Evolutionary conservation across 2,888 invertebrate species (phyloP).

Genomic region (Alsophila aescularia): DNA sequence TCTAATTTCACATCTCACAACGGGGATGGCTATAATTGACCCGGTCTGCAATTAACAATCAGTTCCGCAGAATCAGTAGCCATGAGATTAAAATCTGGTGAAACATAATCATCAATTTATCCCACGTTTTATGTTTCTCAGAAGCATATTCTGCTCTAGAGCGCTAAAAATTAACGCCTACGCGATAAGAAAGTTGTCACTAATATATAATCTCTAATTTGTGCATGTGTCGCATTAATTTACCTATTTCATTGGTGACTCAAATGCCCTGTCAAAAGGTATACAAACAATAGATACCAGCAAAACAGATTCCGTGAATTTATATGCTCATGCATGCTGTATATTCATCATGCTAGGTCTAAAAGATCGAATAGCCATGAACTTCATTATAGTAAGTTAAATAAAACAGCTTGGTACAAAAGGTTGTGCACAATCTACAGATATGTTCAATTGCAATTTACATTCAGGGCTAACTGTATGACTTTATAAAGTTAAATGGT

Average conservation of each 20-base stretch:
- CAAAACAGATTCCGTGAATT: not conserved
- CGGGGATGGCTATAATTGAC: conserved; percentile 69
- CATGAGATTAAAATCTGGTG: conserved; percentile 54
- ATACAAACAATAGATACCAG: conserved; percentile 1
- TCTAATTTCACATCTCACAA: conserved; percentile 74
- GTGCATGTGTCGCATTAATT: conserved; percentile 23
- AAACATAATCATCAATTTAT: conserved; percentile 59
- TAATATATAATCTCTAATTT: conserved; percentile 37
- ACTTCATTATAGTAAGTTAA: conserved; percentile 41
- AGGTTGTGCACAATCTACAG: conserved; percentile 46
- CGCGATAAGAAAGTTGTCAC: conserved; percentile 55
- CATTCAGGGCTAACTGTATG: conserved; percentile 62
- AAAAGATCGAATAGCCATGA: conserved; percentile 38
- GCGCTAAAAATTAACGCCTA: conserved; percentile 51
- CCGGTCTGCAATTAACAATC: conserved; percentile 65
- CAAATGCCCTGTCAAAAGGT: conserved; percentile 6
- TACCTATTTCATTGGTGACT: conserved; percentile 17
- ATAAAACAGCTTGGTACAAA: conserved; percentile 40
- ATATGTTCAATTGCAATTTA: conserved; percentile 46
- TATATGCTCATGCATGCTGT: not conserved
- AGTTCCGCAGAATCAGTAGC: conserved; percentile 64
- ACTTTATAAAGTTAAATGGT: not conserved
- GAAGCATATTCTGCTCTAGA: conserved; percentile 39
- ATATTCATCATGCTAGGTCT: not conserved
- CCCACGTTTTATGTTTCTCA: conserved; percentile 39